Base-by-base conservation (phyloP, 2,113 vertebrate species). In the Sander vitreus region DNA sequence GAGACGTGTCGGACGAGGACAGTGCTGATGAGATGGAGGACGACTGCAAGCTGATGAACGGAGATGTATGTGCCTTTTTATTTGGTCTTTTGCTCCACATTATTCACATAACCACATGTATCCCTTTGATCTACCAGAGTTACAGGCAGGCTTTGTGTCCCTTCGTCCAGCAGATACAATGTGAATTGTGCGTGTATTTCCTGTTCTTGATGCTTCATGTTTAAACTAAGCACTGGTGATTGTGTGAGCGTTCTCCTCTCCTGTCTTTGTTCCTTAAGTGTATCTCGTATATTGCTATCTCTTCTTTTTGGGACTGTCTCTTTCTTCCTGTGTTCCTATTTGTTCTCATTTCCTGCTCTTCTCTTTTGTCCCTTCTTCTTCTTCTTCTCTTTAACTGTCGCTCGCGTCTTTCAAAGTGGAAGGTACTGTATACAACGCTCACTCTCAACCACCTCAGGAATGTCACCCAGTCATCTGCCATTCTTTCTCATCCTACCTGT, bases 11-110 rank as follows among this genome's bases (percentile, higher is more conserved):
- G 0, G 98, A 99, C 0, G 98, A 99, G 86, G 98, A 99, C 96
- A 99, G 98, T 0, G 98, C 98, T 0, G 98, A 99, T 4, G 98
- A 99, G 92, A 99, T 99, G 11, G 98, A 99, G 0, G 98, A 99
- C 0, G 98, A 99, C 89, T 99, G 96, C 83, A 99, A 99, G 87
- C 89, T 99, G 30, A 96, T 98, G 93, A 96, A 98, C 0, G 98
- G 97, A 92, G 98, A 99, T 57, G 98, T 99, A 95, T 91, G 97
- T 95, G 51, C 0, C 48, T 36, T 21, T 43, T 43, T 43, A 6
- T 73, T 60, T 63, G 50, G 15, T 45, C 14, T 64, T 43, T n/a
- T 51, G 7, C 3, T 47, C 33, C 27, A 6, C 16, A 23, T 33
- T 2, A 5, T 39, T 25, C 27, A 5, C 21, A 23, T 33, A 2